phyloP scores from a whole-genome alignment of 2,888 invertebrate genomes.

The Hypena proboscidalis region DNA sequence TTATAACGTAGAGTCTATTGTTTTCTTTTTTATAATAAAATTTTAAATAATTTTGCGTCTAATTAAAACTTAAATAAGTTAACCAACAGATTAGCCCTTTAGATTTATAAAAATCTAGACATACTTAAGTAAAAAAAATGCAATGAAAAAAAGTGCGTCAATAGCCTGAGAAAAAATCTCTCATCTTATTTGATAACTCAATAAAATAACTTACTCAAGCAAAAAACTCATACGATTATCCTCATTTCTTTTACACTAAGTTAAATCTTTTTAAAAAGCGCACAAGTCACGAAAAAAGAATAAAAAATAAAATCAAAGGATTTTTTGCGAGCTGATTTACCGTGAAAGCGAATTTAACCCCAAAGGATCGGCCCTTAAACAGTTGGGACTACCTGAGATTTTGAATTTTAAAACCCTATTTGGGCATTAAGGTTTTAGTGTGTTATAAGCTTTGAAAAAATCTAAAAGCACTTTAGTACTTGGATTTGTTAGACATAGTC shows the following conservation, averaged over 20 bases:
- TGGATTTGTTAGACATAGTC: neutral
- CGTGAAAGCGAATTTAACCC: conserved; percentile 73
- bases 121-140: neutral
- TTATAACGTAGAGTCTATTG: no score
- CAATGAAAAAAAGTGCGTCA: conserved; percentile 4
- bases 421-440: conserved; percentile 53
- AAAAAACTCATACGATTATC: conserved; percentile 50
- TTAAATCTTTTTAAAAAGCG: conserved; percentile 55
- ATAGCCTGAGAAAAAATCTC: conserved; percentile 10
- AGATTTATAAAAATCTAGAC: no score
- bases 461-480: conserved; percentile 4
- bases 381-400: conserved; percentile 59
- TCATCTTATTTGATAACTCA: conserved; percentile 45
- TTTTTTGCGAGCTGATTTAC: conserved; percentile 67
- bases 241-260: conserved; percentile 26
- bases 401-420: conserved; percentile 47
- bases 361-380: conserved; percentile 60
- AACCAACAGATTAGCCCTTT: no score
- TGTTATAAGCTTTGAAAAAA: conserved; percentile 38
- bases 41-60: no score
- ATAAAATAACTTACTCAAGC: conserved; percentile 51
- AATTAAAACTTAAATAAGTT: no score
- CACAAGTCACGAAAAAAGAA: conserved; percentile 57
- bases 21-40: no score
- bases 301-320: conserved; percentile 57